These are phyloP conservation scores for Cyprinella venusta DNA, from an alignment of 2,797 vertebrate genomes.

Conservation along the genomic window DNA sequence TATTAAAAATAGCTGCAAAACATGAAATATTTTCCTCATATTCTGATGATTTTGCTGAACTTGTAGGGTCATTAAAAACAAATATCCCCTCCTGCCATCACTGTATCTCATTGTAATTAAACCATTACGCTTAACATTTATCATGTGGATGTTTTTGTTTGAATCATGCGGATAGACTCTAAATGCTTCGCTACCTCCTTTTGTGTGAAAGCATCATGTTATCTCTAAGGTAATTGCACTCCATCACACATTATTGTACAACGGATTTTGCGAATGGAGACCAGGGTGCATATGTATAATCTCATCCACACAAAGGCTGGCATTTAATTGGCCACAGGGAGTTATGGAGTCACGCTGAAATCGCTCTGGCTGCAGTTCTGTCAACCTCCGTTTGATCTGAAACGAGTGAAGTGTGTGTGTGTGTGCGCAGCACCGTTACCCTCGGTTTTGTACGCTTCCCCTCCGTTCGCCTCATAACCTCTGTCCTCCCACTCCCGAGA, in stretches of 20 bases:
- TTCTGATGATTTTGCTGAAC: neutral
- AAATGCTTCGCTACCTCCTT: neutral
- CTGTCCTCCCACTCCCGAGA: slow-evolving; percentile 72
- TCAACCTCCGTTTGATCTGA: slow-evolving; percentile 37
- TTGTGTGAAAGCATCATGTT: slow-evolving; percentile 23
- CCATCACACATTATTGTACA: slow-evolving; percentile 1
- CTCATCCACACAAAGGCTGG: slow-evolving; percentile 28
- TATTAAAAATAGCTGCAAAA: neutral
- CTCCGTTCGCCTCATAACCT: slow-evolving; percentile 73
- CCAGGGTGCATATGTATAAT: slow-evolving; percentile 16
- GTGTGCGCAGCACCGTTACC: slow-evolving; percentile 61
- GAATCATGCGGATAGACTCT: neutral
- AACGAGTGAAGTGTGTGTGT: neutral
- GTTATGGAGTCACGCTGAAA: slow-evolving; percentile 3
- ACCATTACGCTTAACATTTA: neutral
- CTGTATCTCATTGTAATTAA: neutral
- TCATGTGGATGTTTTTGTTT: neutral
- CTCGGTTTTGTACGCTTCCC: slow-evolving; percentile 68
- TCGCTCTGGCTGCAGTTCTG: slow-evolving; percentile 6
- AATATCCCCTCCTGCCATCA: neutral
- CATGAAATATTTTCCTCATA: neutral
- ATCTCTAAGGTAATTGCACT: slow-evolving; percentile 17
- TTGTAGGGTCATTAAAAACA: neutral
- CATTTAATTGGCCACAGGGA: slow-evolving; percentile 31
- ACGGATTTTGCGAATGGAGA: neutral